These are phyloP conservation scores for Pitta sordida DNA, from an alignment of 2,113 vertebrate species.

Conservation along the genomic window DNA sequence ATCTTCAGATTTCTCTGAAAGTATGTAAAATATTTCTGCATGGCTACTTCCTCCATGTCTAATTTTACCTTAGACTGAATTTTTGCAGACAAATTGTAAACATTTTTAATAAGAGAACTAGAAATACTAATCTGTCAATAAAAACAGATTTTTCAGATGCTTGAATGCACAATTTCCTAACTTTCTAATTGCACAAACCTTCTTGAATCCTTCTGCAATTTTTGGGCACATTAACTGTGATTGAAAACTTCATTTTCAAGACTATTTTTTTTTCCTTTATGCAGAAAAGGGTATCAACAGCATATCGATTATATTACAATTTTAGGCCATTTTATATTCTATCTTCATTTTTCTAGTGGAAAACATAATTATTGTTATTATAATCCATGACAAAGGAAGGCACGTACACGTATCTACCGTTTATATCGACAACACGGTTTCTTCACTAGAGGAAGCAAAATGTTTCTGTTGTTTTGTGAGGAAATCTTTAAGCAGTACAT, in stretches of 20 bases:
- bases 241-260: not conserved
- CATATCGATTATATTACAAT: not conserved
- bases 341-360: not conserved
- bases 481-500: not conserved
- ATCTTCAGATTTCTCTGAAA: not conserved
- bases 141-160: constrained; percentile 27
- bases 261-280: not conserved
- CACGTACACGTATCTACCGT: not conserved
- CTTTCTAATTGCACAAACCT: constrained; percentile 26
- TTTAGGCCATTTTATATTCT: not conserved
- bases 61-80: not conserved
- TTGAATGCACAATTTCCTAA: constrained; percentile 11
- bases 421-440: not conserved
- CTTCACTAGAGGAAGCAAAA: not conserved
- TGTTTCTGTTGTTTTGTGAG: not conserved
- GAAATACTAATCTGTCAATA: not conserved
- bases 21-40: not conserved
- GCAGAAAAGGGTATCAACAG: not conserved
- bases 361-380: not conserved
- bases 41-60: not conserved
- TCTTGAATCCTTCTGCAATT: not conserved
- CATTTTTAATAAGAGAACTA: not conserved
- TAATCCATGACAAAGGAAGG: not conserved
- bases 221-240: not conserved
- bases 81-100: not conserved